A percentile compares a stretch with the other conserved stretches of the same genome.
These are phyloP conservation scores for Drosophila quinaria DNA, from an alignment of 2,888 invertebrate species.

Conservation along the genomic window DNA sequence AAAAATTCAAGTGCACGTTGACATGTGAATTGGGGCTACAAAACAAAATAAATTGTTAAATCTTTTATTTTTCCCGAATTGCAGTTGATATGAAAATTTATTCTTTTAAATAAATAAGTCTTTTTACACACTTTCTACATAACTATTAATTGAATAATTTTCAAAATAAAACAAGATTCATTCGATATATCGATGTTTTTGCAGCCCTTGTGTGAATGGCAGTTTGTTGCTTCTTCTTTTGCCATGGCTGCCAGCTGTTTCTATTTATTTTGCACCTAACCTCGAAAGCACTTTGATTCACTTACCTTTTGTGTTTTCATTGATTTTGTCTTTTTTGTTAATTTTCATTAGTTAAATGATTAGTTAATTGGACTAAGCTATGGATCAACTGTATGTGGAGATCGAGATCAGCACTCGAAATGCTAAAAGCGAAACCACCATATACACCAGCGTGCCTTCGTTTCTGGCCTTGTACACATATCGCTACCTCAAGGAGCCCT, in stretches of 20 bases:
- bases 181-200: background rate
- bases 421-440: conserved; percentile 71
- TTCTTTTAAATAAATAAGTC: background rate
- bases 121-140: background rate
- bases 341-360: conserved; percentile 57
- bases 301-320: conserved; percentile 44
- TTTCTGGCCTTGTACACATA: conserved; percentile 88
- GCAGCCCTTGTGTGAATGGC: conserved; percentile 17
- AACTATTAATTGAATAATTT: background rate
- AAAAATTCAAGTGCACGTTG: conserved; percentile 35
- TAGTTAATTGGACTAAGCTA: conserved; percentile 60
- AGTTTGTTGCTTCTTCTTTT: conserved; percentile 16
- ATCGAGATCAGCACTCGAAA: conserved; percentile 79
- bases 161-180: no score
- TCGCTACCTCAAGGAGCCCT: conserved; percentile 87
- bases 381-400: conserved; percentile 85
- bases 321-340: conserved; percentile 35
- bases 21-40: conserved; percentile 9
- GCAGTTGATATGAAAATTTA: background rate
- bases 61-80: no score
- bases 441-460: conserved; percentile 88
- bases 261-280: conserved; percentile 58
- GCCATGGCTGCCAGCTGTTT: conserved; percentile 53
- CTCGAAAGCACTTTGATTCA: conserved; percentile 47
- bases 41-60: background rate